phyloP scores from a whole-genome alignment of 2,888 invertebrate genomes.

The Leptura quadrifasciata region DNA sequence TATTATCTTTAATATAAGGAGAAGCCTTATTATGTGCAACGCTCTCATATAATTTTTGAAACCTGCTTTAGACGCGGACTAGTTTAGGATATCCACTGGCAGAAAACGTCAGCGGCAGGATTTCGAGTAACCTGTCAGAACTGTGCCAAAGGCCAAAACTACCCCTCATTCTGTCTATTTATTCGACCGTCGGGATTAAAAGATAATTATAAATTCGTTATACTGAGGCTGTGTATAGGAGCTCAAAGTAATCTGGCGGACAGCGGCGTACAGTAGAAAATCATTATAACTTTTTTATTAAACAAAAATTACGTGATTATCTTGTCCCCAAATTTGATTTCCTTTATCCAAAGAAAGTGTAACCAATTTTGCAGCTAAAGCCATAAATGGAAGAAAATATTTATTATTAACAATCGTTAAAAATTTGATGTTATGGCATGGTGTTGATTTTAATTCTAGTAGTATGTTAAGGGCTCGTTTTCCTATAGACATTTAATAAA shows the following conservation, averaged over 20 bases:
- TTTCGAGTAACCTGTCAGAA: conserved; percentile 41
- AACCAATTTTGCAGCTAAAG: too few relatives aligned
- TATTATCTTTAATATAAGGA: neutral
- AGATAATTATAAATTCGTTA: conserved; percentile 41
- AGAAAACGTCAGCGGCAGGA: conserved; percentile 36
- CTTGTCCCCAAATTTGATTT: too few relatives aligned
- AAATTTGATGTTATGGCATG: too few relatives aligned
- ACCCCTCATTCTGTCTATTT: conserved; percentile 44
- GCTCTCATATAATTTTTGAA: conserved; percentile 4
- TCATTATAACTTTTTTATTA: neutral
- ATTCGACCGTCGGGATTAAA: conserved; percentile 42
- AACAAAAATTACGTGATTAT: neutral
- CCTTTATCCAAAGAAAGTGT: too few relatives aligned
- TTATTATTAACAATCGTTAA: too few relatives aligned
- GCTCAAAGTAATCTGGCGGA: conserved; percentile 15
- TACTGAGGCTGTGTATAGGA: conserved; percentile 34
- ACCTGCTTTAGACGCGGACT: conserved; percentile 32
- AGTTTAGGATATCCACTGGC: conserved; percentile 34
- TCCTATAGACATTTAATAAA: too few relatives aligned
- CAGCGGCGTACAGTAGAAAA: conserved; percentile 10
- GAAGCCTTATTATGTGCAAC: neutral
- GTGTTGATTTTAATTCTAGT: too few relatives aligned
- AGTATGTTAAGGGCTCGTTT: too few relatives aligned
- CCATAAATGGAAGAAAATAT: too few relatives aligned
- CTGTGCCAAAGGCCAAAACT: conserved; percentile 42